A percentile compares a stretch with the other conserved stretches of the same genome.
Conservation (phyloP, 2,888 invertebrate species). For the Acronicta psi region DNA sequence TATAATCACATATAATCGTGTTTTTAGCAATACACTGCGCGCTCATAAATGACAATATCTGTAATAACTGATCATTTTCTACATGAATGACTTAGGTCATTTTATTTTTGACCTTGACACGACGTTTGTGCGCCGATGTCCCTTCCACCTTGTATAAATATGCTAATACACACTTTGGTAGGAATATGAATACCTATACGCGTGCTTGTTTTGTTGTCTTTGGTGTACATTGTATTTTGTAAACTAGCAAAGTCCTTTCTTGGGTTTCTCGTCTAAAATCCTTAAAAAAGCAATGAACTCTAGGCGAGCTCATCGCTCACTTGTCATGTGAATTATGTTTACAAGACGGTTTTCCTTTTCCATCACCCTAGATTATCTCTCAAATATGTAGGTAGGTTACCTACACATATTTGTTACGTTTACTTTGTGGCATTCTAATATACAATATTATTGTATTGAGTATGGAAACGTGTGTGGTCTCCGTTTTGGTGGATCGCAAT, state of each 20-base stretch:
- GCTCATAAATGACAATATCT: too few relatives aligned
- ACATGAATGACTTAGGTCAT: too few relatives aligned
- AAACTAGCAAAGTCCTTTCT: conserved; percentile 39
- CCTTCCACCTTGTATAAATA: too few relatives aligned
- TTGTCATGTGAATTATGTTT: conserved; percentile 61
- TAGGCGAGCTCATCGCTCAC: conserved; percentile 64
- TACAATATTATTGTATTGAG: conserved; percentile 2
- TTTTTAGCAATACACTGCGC: too few relatives aligned
- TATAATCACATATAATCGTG: too few relatives aligned
- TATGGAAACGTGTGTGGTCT: conserved; percentile 58
- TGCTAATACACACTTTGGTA: conserved; percentile 27
- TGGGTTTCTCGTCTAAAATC: conserved; percentile 57
- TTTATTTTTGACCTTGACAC: too few relatives aligned
- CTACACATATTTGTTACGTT: conserved; percentile 33
- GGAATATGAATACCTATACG: conserved; percentile 22
- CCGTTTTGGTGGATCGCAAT: conserved; percentile 46
- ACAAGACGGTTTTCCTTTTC: conserved; percentile 63
- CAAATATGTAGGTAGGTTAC: too few relatives aligned
- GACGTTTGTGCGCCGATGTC: too few relatives aligned
- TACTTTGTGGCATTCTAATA: conserved; percentile 40
- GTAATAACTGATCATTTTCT: too few relatives aligned
- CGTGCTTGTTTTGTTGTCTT: conserved; percentile 26
- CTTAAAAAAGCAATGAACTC: conserved; percentile 62
- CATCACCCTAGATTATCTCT: conserved; percentile 60
- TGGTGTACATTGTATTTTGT: conserved; percentile 25